A percentile compares a stretch with the other conserved stretches of the same genome.
These are phyloP conservation scores for Chelon labrosus DNA, from an alignment of 2,797 vertebrate species.

Conservation along the genomic window DNA sequence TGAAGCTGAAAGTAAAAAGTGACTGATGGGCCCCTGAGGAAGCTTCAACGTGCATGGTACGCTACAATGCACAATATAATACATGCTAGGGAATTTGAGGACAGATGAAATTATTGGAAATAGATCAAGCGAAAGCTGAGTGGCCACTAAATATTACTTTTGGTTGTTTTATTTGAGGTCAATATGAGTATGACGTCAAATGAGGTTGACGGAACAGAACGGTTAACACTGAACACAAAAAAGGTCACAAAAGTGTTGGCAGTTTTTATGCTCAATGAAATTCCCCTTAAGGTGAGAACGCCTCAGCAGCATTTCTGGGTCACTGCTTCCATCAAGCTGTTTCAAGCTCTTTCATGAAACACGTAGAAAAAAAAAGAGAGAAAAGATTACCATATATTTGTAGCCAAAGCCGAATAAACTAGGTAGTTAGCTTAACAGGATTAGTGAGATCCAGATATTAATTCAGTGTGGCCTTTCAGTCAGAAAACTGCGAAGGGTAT, in stretches of 20 bases:
- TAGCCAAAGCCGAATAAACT: conserved; percentile 48
- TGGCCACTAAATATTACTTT: background rate
- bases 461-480: conserved; percentile 55
- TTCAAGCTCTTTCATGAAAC: conserved; percentile 27
- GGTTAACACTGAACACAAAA: conserved; percentile 10
- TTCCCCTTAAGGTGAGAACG: conserved; percentile 15
- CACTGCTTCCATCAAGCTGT: conserved; percentile 34
- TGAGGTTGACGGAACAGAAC: conserved; percentile 6
- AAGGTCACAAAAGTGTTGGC: conserved; percentile 41
- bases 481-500: conserved; percentile 45
- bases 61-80: conserved; percentile 1
- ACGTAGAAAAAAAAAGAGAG: conserved; percentile 10
- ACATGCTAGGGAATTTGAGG: background rate
- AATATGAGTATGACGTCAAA: conserved; percentile 10
- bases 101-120: background rate
- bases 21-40: conserved; percentile 1
- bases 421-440: conserved; percentile 57
- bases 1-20: conserved; percentile 18
- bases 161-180: conserved; percentile 1
- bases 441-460: conserved; percentile 56
- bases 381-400: conserved; percentile 2
- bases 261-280: conserved; percentile 39
- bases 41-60: background rate
- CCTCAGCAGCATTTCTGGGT: conserved; percentile 31
- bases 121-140: background rate